These are phyloP conservation scores for Teleiodes luculella DNA, from an alignment of 2,888 invertebrate genomes.

Conservation along the genomic window DNA sequence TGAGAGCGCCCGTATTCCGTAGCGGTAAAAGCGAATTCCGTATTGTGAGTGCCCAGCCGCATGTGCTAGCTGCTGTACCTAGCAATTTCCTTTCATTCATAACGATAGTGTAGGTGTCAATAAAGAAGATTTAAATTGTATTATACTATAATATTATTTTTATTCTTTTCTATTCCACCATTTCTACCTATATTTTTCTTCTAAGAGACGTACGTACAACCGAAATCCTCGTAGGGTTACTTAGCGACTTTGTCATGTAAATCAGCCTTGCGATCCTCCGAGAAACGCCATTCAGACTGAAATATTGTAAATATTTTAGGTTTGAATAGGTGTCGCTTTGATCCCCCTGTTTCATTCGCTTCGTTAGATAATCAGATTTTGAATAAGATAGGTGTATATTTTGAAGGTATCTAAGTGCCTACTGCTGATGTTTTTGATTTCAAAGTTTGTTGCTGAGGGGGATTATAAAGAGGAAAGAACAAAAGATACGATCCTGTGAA, in stretches of 20 bases:
- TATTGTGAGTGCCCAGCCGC: too few relatives aligned
- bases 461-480: too few relatives aligned
- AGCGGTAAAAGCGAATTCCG: too few relatives aligned
- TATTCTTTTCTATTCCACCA: too few relatives aligned
- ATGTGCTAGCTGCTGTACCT: too few relatives aligned
- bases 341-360: slow-evolving; percentile 9
- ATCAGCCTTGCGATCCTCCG: slow-evolving; percentile 58
- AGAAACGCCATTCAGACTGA: slow-evolving; percentile 54
- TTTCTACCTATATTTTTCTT: background rate
- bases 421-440: background rate
- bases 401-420: background rate
- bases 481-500: too few relatives aligned
- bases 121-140: too few relatives aligned
- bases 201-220: slow-evolving; percentile 22
- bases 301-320: slow-evolving; percentile 66
- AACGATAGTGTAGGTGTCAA: too few relatives aligned
- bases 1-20: too few relatives aligned
- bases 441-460: too few relatives aligned
- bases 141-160: too few relatives aligned
- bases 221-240: slow-evolving; percentile 57
- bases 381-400: background rate
- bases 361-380: slow-evolving; percentile 10
- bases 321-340: slow-evolving; percentile 16
- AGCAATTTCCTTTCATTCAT: too few relatives aligned
- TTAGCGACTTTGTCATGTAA: slow-evolving; percentile 71